These are phyloP conservation scores for Lochmaea capreae DNA, from an alignment of 2,888 invertebrate genomes.

Conservation along the genomic window DNA sequence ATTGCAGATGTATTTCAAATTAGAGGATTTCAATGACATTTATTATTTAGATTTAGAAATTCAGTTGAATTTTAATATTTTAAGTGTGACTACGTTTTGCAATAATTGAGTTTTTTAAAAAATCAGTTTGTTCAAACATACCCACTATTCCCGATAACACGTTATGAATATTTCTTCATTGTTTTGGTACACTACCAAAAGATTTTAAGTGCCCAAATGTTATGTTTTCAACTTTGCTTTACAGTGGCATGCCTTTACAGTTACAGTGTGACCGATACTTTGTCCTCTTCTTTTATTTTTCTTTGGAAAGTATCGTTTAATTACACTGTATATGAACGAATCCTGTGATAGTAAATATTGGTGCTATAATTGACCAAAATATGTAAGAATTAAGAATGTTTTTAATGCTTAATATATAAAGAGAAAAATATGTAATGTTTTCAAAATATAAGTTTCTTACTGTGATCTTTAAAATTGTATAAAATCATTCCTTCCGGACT, in stretches of 20 bases:
- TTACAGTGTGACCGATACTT: constrained; percentile 17
- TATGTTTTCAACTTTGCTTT: constrained; percentile 9
- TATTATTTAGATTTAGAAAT: too few relatives aligned
- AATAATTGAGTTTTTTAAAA: neutral
- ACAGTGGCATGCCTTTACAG: constrained; percentile 25
- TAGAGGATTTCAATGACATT: too few relatives aligned
- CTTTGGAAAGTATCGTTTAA: constrained; percentile 5
- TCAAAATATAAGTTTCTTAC: neutral
- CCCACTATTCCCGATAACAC: constrained; percentile 3
- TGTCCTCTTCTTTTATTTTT: neutral
- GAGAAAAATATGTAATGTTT: neutral
- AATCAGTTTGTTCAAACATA: neutral
- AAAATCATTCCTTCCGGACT: too few relatives aligned
- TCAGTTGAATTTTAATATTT: too few relatives aligned
- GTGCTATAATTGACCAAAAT: constrained; percentile 29
- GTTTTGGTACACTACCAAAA: constrained; percentile 2
- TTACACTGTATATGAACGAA: constrained; percentile 19
- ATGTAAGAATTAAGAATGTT: constrained; percentile 11
- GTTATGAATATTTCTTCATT: neutral
- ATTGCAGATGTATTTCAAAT: too few relatives aligned
- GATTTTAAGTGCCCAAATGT: neutral
- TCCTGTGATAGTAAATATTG: constrained; percentile 33
- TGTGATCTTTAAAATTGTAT: too few relatives aligned
- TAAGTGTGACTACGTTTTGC: too few relatives aligned
- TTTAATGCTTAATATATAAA: neutral